phyloP scores from a whole-genome alignment of 1,140 invertebrate species.

The Drosophila malerkotliana region DNA sequence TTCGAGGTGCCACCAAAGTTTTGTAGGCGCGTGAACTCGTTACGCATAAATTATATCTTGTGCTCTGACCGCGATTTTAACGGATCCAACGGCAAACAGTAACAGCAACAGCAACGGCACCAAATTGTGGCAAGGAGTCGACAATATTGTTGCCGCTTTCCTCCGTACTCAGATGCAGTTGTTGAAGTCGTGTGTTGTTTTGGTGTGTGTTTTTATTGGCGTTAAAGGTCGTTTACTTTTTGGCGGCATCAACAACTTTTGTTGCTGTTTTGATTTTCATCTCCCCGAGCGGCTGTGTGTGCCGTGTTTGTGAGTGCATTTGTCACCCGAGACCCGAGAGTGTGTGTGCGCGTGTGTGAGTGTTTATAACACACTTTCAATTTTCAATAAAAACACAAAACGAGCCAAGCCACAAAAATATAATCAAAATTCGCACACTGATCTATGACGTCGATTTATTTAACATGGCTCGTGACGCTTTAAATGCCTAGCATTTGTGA shows the following conservation, averaged over 20 bases:
- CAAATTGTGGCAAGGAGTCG: constrained; percentile 46
- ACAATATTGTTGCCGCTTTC: constrained; percentile 59
- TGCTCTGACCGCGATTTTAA: constrained; percentile 71
- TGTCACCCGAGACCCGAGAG: constrained; percentile 6
- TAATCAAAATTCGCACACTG: constrained; percentile 57
- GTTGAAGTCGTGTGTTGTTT: constrained; percentile 23
- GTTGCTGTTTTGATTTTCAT: constrained; percentile 81
- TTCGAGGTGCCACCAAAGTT: constrained; percentile 61
- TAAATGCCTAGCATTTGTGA: constrained; percentile 54
- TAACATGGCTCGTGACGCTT: constrained; percentile 70
- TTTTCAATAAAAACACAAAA: constrained; percentile 75
- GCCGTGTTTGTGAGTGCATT: constrained; percentile 1
- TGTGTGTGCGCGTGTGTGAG: constrained; percentile 25
- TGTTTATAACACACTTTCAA: constrained; percentile 76
- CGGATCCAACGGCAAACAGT: constrained; percentile 41
- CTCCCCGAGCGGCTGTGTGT: constrained; percentile 36
- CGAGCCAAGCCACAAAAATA: constrained; percentile 25
- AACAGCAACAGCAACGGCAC: constrained; percentile 23
- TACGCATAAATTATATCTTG: constrained; percentile 75
- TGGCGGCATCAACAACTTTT: constrained; percentile 81
- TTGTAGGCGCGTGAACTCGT: constrained; percentile 79
- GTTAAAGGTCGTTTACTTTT: constrained; percentile 83
- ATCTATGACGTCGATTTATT: constrained; percentile 80
- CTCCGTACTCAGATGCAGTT: constrained; percentile 23
- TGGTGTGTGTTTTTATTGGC: constrained; percentile 74